Conservation (phyloP, 2,113 vertebrate species). For the Ptilonorhynchus violaceus region DNA sequence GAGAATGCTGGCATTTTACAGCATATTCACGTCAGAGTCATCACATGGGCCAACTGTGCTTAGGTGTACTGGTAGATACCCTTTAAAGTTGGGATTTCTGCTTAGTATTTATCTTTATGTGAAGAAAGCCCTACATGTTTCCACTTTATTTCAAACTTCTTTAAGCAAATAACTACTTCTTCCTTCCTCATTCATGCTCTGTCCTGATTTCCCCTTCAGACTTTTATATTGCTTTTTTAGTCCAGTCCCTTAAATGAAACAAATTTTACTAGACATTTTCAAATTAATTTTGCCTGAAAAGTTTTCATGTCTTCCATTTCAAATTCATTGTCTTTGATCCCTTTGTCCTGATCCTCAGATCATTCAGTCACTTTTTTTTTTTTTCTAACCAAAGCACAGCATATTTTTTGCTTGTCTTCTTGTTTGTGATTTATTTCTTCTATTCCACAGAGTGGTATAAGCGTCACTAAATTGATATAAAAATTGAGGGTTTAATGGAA, state of each 20-base stretch:
- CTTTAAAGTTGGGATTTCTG: neutral
- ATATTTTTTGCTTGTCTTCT: neutral
- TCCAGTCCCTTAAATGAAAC: neutral
- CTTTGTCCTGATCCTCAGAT: neutral
- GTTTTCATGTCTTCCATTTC: neutral
- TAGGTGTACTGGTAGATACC: neutral
- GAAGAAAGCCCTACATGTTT: neutral
- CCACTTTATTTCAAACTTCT: neutral
- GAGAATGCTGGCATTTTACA: neutral
- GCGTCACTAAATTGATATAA: neutral
- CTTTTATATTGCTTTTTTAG: neutral
- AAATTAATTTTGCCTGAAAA: neutral
- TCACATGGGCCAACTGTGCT: neutral
- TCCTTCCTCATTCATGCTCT: neutral
- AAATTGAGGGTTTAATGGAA: neutral
- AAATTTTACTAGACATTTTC: neutral
- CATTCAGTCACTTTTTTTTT: neutral
- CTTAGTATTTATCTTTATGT: neutral
- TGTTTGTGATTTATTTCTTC: neutral
- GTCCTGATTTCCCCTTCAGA: neutral
- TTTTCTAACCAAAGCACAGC: neutral
- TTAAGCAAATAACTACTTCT: neutral
- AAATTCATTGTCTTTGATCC: neutral
- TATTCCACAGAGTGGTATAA: neutral
- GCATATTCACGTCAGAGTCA: neutral